Evolutionary conservation across 2,113 vertebrate species (phyloP).

Genomic region (Beaufortia kweichowensis): DNA sequence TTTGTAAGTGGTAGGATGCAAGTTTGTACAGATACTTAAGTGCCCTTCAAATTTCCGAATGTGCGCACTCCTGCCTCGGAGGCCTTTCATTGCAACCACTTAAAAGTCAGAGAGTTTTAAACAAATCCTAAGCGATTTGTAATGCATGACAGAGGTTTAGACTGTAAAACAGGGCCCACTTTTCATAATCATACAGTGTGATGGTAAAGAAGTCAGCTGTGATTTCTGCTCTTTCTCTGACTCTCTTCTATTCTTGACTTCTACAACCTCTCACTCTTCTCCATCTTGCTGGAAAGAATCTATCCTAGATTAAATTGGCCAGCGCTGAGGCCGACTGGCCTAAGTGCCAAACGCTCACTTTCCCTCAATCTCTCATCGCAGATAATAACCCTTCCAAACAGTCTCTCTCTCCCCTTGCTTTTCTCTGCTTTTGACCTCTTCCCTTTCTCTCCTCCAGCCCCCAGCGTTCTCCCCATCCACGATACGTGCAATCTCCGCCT

Average conservation of each 20-base stretch:
- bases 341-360: constrained; percentile 47
- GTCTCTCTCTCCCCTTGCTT: constrained; percentile 52
- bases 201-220: constrained; percentile 27
- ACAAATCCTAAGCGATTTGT: constrained; percentile 19
- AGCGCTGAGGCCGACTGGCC: constrained; percentile 21
- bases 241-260: constrained; percentile 30
- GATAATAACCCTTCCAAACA: constrained; percentile 59
- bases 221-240: constrained; percentile 16
- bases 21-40: constrained; percentile 16
- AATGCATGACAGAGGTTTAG: constrained; percentile 30
- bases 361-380: constrained; percentile 59
- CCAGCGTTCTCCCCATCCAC: neutral
- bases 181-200: constrained; percentile 24
- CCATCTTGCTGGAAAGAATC: constrained; percentile 5
- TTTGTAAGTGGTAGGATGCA: neutral
- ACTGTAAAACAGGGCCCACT: constrained; percentile 9
- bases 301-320: constrained; percentile 33
- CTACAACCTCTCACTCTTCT: constrained; percentile 7
- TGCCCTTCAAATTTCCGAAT: constrained; percentile 8
- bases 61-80: neutral
- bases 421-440: constrained; percentile 12
- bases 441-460: constrained; percentile 29
- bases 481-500: constrained; percentile 24
- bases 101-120: constrained; percentile 37
- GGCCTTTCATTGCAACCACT: constrained; percentile 16